Base-by-base conservation (phyloP, 2,113 vertebrate genomes). In the Sakesphorus luctuosus region DNA sequence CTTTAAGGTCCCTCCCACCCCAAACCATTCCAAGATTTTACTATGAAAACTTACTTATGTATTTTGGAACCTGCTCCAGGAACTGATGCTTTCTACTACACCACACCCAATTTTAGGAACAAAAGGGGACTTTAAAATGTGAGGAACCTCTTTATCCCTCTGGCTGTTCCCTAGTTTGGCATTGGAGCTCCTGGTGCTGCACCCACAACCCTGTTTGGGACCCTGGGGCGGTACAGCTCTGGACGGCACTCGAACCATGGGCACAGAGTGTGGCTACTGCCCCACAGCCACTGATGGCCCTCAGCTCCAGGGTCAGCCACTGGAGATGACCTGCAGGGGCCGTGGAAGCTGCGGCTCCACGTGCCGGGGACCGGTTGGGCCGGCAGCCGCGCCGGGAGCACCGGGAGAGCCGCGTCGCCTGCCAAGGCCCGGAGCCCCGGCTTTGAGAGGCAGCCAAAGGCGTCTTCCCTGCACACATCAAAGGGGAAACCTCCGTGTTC, bases 361-460 rank as follows among this genome's bases (percentile, higher is more conserved):
- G 33, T 43, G 86, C 83, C 4, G 6, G 92, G 74, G 71, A 24
- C 35, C 0, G 23, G 78, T 4, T 0, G 40, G 87, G 74, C 83
- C 36, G 2, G 7, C 71, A 46, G 85, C 47, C 38, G 20, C 5
- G 67, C 52, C 3, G 26, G 68, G 58, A 61, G 58, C 35, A 13
- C 55, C 31, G 53, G 75, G 86, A 69, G 90, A 7, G 71, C 58
- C 0, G 2, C 0, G 0, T 52, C 0, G 25, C 52, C 44, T 95
- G 95, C 92, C 82, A 87, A 65, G n/a, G 58, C 1, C 18, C 5
- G 11, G 53, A 94, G 92, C 77, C 80, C 80, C 2, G 23, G 18
- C 94, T 89, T 65, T 84, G 91, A 85, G 84, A 24, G 59, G 93
- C 19, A 94, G 95, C 96, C 94, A 97, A 91, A 87, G 4, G 78